Conservation (phyloP, 2,888 invertebrate species). For the Pyrgus malvae region DNA sequence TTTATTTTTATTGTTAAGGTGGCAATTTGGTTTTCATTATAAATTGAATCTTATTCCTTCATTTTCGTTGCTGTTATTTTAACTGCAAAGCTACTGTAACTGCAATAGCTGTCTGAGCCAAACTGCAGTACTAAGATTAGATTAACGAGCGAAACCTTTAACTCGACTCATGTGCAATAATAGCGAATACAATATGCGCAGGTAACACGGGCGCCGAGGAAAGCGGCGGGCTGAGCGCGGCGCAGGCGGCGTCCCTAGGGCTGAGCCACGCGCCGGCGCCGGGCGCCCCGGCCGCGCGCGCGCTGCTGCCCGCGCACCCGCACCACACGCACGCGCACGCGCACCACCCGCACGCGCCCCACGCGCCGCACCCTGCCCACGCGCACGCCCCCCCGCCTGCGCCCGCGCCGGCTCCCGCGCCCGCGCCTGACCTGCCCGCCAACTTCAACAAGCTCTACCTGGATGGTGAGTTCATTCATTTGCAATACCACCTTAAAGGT, state of each 20-base stretch:
- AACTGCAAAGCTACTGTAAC: too few species aligned
- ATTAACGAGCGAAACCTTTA: too few species aligned
- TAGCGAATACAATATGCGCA: too few species aligned
- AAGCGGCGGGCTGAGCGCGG: constrained; percentile 25
- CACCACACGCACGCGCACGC: constrained; percentile 15
- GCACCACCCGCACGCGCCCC: constrained; percentile 29
- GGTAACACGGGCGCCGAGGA: constrained; percentile 35
- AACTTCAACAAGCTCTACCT: constrained; percentile 65
- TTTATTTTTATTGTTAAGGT: too few species aligned
- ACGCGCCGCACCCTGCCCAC: constrained; percentile 38
- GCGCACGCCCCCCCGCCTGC: constrained; percentile 34
- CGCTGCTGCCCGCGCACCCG: constrained; percentile 54
- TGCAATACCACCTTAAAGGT: too few species aligned
- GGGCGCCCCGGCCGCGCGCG: constrained; percentile 52
- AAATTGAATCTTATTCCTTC: too few species aligned
- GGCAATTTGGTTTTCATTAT: too few species aligned
- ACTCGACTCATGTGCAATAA: too few species aligned
- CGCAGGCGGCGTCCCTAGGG: constrained; percentile 40
- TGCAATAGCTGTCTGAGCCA: too few species aligned
- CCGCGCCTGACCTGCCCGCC: constrained; percentile 44
- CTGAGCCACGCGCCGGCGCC: constrained; percentile 61
- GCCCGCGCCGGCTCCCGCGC: constrained; percentile 36
- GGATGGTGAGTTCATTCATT: constrained; percentile 52
- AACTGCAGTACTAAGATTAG: too few species aligned
- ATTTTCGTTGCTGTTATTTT: too few species aligned